phyloP scores from a whole-genome alignment of 2,113 vertebrate genomes.

The Plecturocebus donacophilus region DNA sequence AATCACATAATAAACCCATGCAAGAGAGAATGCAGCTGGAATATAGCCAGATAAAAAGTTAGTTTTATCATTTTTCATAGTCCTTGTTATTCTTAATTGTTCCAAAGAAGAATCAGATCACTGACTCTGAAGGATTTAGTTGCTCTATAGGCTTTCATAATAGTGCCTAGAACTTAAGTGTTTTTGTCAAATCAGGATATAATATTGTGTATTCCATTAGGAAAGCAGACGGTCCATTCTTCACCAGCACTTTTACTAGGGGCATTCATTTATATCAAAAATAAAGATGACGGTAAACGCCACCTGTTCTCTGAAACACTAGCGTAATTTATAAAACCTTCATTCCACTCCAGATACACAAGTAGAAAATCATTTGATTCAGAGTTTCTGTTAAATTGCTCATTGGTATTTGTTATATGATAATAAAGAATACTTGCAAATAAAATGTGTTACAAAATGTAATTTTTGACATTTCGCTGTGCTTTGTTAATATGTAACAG shows the following conservation, averaged over 20 bases:
- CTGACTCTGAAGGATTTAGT: not conserved
- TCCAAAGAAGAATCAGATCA: not conserved
- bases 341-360: not conserved
- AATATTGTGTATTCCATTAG: not conserved
- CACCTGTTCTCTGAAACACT: not conserved
- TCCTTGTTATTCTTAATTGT: not conserved
- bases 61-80: not conserved
- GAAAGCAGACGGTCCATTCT: not conserved
- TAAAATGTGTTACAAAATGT: slow-evolving; percentile 1
- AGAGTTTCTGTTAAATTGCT: not conserved
- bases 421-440: not conserved
- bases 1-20: not conserved
- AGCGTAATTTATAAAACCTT: not conserved
- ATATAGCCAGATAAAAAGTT: not conserved
- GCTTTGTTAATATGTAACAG: not conserved
- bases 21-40: not conserved
- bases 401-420: not conserved
- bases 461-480: not conserved
- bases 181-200: not conserved
- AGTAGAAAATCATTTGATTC: slow-evolving; percentile 26
- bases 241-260: not conserved
- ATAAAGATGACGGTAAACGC: not conserved
- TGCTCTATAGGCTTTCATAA: not conserved
- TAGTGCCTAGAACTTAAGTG: not conserved
- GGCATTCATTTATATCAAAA: not conserved